Evolutionary conservation across 2,888 invertebrate genomes (phyloP).

Genomic region (Arrhopalites spinosus): DNA sequence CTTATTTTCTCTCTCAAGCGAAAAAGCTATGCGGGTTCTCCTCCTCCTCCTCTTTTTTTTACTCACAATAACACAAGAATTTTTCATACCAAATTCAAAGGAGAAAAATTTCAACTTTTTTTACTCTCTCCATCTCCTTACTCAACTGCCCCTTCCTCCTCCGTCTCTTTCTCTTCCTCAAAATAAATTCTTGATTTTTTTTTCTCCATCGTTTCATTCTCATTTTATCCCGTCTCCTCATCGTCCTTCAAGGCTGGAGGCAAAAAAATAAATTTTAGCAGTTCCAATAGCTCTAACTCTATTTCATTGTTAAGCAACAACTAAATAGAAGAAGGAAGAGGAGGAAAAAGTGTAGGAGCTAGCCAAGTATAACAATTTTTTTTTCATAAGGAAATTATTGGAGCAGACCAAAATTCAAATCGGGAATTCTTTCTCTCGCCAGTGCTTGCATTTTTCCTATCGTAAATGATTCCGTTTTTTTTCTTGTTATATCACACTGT

Average conservation of each 20-base stretch:
- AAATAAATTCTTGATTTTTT: too few relatives aligned
- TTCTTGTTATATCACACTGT: too few relatives aligned
- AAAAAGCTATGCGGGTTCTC: too few relatives aligned
- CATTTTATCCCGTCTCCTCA: too few relatives aligned
- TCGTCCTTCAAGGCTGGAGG: too few relatives aligned
- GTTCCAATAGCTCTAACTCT: not conserved
- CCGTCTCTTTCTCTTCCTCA: not conserved
- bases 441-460: not conserved
- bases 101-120: not conserved
- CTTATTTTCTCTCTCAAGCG: not conserved
- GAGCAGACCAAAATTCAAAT: not conserved
- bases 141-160: not conserved
- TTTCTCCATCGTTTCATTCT: too few relatives aligned
- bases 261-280: too few relatives aligned
- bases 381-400: conserved; percentile 4
- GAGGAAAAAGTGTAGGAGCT: too few relatives aligned
- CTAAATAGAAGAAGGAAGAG: too few relatives aligned
- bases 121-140: not conserved
- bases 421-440: not conserved
- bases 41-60: too few relatives aligned
- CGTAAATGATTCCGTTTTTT: too few relatives aligned
- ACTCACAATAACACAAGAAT: too few relatives aligned
- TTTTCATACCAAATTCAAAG: not conserved
- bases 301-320: not conserved
- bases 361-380: not conserved